Evolutionary conservation across 1,140 invertebrate genomes (phyloP).

Genomic region (Oedothorax gibbosus): DNA sequence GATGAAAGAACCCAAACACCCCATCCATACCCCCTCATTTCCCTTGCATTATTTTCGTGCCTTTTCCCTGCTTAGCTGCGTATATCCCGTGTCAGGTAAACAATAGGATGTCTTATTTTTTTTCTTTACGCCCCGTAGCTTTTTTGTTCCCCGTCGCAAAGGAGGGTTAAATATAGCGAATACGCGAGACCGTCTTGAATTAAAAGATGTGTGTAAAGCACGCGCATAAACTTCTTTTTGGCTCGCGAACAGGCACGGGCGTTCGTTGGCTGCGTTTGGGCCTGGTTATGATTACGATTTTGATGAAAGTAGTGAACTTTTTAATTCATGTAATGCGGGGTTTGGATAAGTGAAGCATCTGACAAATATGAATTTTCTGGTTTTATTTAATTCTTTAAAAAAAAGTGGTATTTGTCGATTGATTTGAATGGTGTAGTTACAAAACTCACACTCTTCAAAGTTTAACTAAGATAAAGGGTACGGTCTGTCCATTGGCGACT

Average conservation of each 20-base stretch:
- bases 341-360: no score
- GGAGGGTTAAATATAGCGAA: conserved; percentile 56
- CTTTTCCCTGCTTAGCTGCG: conserved; percentile 51
- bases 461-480: no score
- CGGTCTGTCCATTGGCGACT: no score
- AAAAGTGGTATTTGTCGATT: no score
- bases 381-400: no score
- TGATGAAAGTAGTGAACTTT: no score
- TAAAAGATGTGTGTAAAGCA: conserved; percentile 28
- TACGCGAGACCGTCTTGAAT: conserved; percentile 41
- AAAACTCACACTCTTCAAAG: no score
- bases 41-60: conserved; percentile 41
- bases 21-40: conserved; percentile 3
- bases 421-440: no score
- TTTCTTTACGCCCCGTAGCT: neutral
- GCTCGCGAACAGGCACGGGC: neutral
- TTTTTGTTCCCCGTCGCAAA: conserved; percentile 16
- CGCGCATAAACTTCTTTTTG: neutral
- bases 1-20: neutral
- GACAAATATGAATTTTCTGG: no score
- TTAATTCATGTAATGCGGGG: no score
- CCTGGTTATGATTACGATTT: no score
- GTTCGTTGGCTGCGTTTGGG: neutral
- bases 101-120: conserved; percentile 58
- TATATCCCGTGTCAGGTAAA: conserved; percentile 58